Base-by-base conservation (phyloP, 2,113 vertebrate genomes). In the Marmota flaviventris region DNA sequence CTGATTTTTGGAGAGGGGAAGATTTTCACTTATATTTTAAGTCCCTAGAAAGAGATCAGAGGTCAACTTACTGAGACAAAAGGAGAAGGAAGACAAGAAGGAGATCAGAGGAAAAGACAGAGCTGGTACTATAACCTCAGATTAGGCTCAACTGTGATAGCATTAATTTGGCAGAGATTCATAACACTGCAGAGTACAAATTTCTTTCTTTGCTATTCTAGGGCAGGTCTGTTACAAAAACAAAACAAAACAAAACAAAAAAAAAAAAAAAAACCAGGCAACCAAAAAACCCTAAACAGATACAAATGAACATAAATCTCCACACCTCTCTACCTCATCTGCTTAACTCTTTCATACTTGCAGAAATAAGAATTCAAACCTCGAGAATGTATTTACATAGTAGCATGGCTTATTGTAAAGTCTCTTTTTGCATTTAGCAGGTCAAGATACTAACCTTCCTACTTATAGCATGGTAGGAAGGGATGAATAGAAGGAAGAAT, bases 371-470 rank as follows among this genome's bases (percentile, higher is more conserved):
- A 84, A 20, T 83, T 94, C 79, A 85, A 89, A 89, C 65, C 18
- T 39, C 24, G 85, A 56, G 48, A 39, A 25, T 82, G n/a, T 95
- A 97, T 96, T 97, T 98, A 98, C 97, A 98, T 86, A 97, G 73
- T 89, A 95, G 78, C 95, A 92, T 77, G 25, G 97, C 32, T 96
- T 93, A 96, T 97, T 95, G 92, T 97, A 96, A 97, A 96, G 96
- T 95, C 89, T 93, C 95, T 79, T 94, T 92, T 97, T 94, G 81
- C 95, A 70, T 95, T 95, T 96, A 97, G 97, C 95, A 98, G 97
- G 45, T 97, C 88, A 95, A 45, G 34, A 89, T 65, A 82, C 85
- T 14, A 69, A 93, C 67, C 45, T 56, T 93, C 81, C 48, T 93
- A 77, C 93, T 96, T 97, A 93, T 39, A 96, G 79, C 42, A 82